phyloP scores from a whole-genome alignment of 2,888 invertebrate genomes.

The Drosophila borealis region DNA sequence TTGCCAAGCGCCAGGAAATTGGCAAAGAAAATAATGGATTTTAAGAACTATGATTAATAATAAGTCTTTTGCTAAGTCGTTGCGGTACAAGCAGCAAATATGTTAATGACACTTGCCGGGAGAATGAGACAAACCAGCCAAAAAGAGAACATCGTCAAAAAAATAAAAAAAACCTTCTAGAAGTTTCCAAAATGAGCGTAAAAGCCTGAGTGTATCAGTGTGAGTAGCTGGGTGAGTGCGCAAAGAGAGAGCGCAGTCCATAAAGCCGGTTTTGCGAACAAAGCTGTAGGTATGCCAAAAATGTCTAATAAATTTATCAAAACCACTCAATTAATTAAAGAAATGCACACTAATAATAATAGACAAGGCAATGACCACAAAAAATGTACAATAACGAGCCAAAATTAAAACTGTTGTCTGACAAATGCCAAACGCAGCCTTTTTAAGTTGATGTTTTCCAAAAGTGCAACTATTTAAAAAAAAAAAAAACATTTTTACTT shows the following conservation, averaged over 20 bases:
- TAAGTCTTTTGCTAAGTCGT: slow-evolving; percentile 34
- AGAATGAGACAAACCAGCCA: not conserved
- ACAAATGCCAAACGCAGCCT: slow-evolving; percentile 19
- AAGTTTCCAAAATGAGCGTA: slow-evolving; percentile 64
- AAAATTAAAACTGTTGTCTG: not conserved
- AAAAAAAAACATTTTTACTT: slow-evolving; percentile 19
- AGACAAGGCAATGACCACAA: slow-evolving; percentile 29
- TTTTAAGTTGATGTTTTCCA: slow-evolving; percentile 4
- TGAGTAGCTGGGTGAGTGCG: slow-evolving; percentile 20
- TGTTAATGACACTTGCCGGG: slow-evolving; percentile 36
- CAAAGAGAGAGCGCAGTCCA: slow-evolving; percentile 16
- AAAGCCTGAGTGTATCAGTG: slow-evolving; percentile 10
- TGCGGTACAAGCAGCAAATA: slow-evolving; percentile 46
- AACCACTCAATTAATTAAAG: slow-evolving; percentile 43
- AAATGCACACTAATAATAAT: slow-evolving; percentile 26
- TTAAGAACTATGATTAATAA: slow-evolving; percentile 45
- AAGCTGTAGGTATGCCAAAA: slow-evolving; percentile 46
- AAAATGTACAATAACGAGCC: slow-evolving; percentile 4
- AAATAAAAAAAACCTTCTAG: slow-evolving; percentile 54
- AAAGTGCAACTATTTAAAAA: slow-evolving; percentile 19
- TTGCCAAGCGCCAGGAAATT: slow-evolving; percentile 21
- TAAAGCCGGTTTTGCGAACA: slow-evolving; percentile 64
- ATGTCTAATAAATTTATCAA: slow-evolving; percentile 51
- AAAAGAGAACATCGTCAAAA: slow-evolving; percentile 23
- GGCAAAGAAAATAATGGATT: slow-evolving; percentile 29